A percentile compares a stretch with the other conserved stretches of the same genome.
These are phyloP conservation scores for Stenoptilia bipunctidactyla DNA, from an alignment of 2,888 invertebrate species.

Conservation along the genomic window DNA sequence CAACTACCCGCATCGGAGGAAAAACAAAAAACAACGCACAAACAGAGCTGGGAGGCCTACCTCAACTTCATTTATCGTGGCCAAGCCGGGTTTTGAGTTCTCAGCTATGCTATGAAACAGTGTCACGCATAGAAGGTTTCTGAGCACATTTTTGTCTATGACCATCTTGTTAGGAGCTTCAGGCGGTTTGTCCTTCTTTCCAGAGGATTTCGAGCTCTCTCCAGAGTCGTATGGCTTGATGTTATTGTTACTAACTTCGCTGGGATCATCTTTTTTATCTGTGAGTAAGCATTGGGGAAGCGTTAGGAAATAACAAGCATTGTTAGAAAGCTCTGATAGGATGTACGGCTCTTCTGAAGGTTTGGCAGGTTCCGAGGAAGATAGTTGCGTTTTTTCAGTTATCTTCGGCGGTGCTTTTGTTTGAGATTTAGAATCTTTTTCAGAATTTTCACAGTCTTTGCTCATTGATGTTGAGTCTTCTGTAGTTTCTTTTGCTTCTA, in stretches of 20 bases:
- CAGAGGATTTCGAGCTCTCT: slow-evolving; percentile 13
- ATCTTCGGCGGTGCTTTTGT: no score
- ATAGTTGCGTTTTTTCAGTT: slow-evolving; percentile 8
- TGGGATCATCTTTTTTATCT: slow-evolving; percentile 17
- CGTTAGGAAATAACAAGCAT: slow-evolving; percentile 45
- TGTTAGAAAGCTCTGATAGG: slow-evolving; percentile 35
- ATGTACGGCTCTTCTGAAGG: slow-evolving; percentile 18
- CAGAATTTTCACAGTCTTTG: no score
- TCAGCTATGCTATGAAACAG: slow-evolving; percentile 30
- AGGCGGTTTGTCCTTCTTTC: slow-evolving; percentile 22
- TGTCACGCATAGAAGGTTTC: slow-evolving; percentile 42
- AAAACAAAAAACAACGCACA: slow-evolving; percentile 8
- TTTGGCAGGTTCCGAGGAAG: slow-evolving; percentile 13
- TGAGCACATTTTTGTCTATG: slow-evolving; percentile 37
- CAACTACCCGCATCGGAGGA: slow-evolving; percentile 2
- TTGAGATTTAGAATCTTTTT: no score
- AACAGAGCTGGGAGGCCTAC: slow-evolving; percentile 31
- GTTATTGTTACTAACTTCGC: background rate
- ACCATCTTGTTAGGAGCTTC: slow-evolving; percentile 21
- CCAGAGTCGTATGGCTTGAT: background rate
- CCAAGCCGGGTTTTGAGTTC: slow-evolving; percentile 18
- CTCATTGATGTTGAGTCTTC: no score
- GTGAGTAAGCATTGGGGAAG: slow-evolving; percentile 35
- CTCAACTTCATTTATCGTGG: slow-evolving; percentile 30
- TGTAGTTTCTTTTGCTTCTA: no score